A percentile compares a stretch with the other conserved stretches of the same genome.
Conservation (phyloP, 2,888 invertebrate species). For the Sinelater perroti region DNA sequence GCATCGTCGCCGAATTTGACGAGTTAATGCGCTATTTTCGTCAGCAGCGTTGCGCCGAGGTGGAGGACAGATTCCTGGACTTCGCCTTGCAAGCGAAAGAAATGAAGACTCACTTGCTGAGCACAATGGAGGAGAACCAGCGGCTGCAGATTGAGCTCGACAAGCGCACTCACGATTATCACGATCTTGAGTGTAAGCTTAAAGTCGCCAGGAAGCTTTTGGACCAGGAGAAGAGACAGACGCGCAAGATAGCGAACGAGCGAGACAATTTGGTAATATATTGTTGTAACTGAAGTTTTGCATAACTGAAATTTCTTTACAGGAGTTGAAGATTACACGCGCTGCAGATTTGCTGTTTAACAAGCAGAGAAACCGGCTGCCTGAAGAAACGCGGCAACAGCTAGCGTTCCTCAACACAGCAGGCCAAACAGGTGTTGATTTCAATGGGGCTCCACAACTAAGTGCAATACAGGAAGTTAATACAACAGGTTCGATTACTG, state of each 20-base stretch:
- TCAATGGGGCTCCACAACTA: slow-evolving; percentile 47
- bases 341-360: slow-evolving; percentile 76
- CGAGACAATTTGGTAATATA: slow-evolving; percentile 72
- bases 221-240: slow-evolving; percentile 79
- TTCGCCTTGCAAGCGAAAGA: slow-evolving; percentile 78
- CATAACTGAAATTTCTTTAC: slow-evolving; percentile 11
- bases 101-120: slow-evolving; percentile 74
- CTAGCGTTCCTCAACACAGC: slow-evolving; percentile 77
- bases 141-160: slow-evolving; percentile 76
- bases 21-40: slow-evolving; percentile 75
- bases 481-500: slow-evolving; percentile 71
- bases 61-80: slow-evolving; percentile 77
- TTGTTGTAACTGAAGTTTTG: background rate
- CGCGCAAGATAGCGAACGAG: slow-evolving; percentile 75
- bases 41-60: slow-evolving; percentile 69
- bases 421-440: slow-evolving; percentile 36
- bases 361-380: slow-evolving; percentile 70
- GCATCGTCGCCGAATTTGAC: slow-evolving; percentile 75
- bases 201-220: slow-evolving; percentile 81
- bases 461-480: slow-evolving; percentile 76
- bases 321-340: slow-evolving; percentile 70
- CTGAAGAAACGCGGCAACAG: slow-evolving; percentile 84
- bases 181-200: slow-evolving; percentile 81
- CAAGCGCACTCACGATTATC: slow-evolving; percentile 74
- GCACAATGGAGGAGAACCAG: slow-evolving; percentile 75